Evolutionary conservation across 2,113 vertebrate species (phyloP).

Genomic region (Leptocoma aspasia): DNA sequence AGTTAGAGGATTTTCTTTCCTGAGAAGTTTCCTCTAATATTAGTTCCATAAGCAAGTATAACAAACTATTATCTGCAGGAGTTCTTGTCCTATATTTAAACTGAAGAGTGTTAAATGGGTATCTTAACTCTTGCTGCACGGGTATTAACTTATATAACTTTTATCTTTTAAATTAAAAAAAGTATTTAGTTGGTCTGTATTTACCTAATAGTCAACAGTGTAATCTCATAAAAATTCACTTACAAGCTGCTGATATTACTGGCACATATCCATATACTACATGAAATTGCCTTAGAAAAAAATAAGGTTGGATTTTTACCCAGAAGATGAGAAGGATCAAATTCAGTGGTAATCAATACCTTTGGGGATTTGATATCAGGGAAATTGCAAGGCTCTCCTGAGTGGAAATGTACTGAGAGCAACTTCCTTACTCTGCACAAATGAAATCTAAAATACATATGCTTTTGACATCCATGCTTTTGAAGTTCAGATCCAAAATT

Average conservation of each 20-base stretch:
- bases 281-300: neutral
- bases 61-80: neutral
- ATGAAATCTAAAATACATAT: neutral
- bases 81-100: neutral
- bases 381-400: neutral
- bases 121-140: neutral
- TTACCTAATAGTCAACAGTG: neutral
- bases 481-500: neutral
- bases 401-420: neutral
- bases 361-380: neutral
- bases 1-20: neutral
- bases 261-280: neutral
- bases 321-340: neutral
- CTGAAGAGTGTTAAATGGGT: neutral
- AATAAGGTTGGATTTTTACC: neutral
- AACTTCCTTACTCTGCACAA: neutral
- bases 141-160: neutral
- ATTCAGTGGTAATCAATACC: neutral
- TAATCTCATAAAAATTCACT: neutral
- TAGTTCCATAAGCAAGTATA: neutral
- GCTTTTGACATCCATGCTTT: neutral
- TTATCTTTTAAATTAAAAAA: neutral
- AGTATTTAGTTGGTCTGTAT: neutral
- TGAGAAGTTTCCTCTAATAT: neutral
- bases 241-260: neutral